Percentiles rank a stretch among this genome's conserved stretches.
Evolutionary conservation across 2,888 invertebrate genomes (phyloP).

Genomic region (Andrena praecox): DNA sequence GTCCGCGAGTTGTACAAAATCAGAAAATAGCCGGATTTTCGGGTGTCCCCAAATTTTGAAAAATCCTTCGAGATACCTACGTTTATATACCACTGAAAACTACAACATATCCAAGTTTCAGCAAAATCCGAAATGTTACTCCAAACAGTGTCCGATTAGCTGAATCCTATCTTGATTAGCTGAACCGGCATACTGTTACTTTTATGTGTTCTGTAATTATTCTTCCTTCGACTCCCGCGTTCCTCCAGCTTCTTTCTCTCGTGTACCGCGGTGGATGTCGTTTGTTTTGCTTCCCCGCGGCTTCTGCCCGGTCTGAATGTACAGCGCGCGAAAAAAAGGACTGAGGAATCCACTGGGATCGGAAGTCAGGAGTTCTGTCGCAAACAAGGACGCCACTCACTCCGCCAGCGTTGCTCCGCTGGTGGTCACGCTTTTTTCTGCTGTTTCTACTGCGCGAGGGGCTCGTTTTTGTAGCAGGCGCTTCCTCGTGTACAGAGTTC

Average conservation of each 20-base stretch:
- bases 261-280: background rate
- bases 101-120: too few species aligned
- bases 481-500: background rate
- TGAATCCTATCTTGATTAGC: too few species aligned
- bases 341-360: slow-evolving; percentile 19
- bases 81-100: too few species aligned
- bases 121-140: too few species aligned
- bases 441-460: background rate
- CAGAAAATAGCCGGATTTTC: too few species aligned
- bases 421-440: slow-evolving; percentile 16
- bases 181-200: too few species aligned
- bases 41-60: too few species aligned
- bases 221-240: background rate
- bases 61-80: too few species aligned
- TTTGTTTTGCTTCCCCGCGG: background rate
- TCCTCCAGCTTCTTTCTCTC: background rate
- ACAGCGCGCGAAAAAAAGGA: background rate
- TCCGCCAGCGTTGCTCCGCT: background rate
- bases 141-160: too few species aligned
- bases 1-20: too few species aligned
- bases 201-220: too few species aligned
- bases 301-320: background rate
- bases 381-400: slow-evolving; percentile 23
- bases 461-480: background rate
- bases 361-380: background rate